Base-by-base conservation (phyloP, 2,888 invertebrate species). In the Dynastes tityus region DNA sequence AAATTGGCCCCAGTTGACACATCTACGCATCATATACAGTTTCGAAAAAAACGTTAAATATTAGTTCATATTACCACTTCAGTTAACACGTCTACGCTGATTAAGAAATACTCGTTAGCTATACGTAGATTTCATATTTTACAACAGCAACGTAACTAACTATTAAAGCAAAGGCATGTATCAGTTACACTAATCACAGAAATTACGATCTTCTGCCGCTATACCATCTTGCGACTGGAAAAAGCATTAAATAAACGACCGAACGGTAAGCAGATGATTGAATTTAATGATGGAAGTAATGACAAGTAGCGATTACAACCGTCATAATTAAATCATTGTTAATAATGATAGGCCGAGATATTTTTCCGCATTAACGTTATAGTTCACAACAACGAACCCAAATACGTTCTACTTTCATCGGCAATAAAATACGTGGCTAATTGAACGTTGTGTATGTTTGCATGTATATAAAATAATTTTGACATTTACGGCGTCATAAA, bases 261-360 rank as follows among this genome's bases (percentile, higher is more conserved):
- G 49, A 22, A 67, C 49, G 16, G 49, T 45, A 49, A 67, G 45
- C 45, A 45, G 67, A 16, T 67, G 67, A 67, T 67, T 49, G 67
- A 32, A 27, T 11, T 67, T 67, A 67, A 67, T 49, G 67, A 67
- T 45, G 67, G 45, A 45, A 67, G 27, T 49, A 67, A 67, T 67
- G 27, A 45, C 45, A 67, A 45, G 67, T 67, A 49, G 67, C 67
- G 45, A 67, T 67, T 49, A 45, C 22, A 51, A 16, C 45, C 49
- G 67, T 67, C 49, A 29, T 63, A 67, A 67, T 67, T 67, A 45
- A 67, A 67, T 67, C 67, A 67, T 67, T 22, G 49, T 45, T 49
- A 27, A 49, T 67, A 67, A 67, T 58, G n/a, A 53, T 29, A 67
- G 45, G 13, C n/a, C 45, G 16, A 49, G 16, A 16, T 45, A 45